Evolutionary conservation across 2,797 vertebrate genomes (phyloP), one percentile per base, ranked within the genome.

Genomic region (Tragelaphus eurycerus): DNA sequence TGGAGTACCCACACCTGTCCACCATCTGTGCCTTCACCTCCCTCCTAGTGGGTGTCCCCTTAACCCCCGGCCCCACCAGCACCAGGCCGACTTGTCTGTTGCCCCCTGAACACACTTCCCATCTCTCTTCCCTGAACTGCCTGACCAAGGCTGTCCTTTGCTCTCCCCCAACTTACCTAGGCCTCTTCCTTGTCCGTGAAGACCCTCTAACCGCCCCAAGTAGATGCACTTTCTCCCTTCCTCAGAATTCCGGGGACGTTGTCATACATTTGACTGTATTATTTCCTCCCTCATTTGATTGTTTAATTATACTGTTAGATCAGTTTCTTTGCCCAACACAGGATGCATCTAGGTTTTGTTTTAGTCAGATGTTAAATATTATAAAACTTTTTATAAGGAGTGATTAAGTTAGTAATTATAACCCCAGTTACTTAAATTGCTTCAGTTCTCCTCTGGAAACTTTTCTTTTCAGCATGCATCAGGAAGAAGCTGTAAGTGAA

Each of bases 341-440:
- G 50, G 67, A 46, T 48, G 11, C n/a, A 60, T 62, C 71, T 15
- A 27, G n/a, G 21, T 85, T 90, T 57, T 83, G 46, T 93, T 71
- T 96, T 60, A 86, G 86, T 78, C 90, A 89, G 38, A 50, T 86
- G 55, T 29, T 93, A 86, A 83, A 64, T 89, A 59, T 89, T 86
- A n/a, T 64, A 93, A 83, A 86, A 60, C 25, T 92, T 93, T 94
- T 34, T 50, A 9, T 74, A 90, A 89, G 62, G 27, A 83, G 43
- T 74, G 11, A 62, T 94, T 89, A 89, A 82, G 54, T 89, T 81
- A n/a, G 8, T 62, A 12, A 43, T 76, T 81, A 55, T 62, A 67
- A 84, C 29, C 17, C 78, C 34, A 84, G 34, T 90, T 46, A 27
- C 67, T 78, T 79, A 74, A 86, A 29, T 85, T 71, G 46, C 31